Percentiles rank a stretch among this genome's conserved stretches.
Conservation (phyloP, 1,140 invertebrate species). For the Drosophila punjabiensis region DNA sequence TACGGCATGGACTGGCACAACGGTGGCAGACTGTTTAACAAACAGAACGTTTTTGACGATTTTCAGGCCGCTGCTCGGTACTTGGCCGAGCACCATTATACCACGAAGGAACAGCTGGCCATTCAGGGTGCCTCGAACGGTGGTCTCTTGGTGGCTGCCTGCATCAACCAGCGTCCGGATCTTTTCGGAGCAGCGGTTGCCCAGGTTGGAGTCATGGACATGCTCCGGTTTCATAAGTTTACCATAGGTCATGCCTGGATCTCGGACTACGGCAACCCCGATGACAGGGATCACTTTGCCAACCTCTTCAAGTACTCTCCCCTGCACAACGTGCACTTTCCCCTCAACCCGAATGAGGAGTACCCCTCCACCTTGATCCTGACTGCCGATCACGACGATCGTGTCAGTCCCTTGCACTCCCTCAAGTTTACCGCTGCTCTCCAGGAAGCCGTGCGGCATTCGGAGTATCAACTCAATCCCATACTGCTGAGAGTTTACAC, state of each 20-base stretch:
- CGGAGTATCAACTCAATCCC: constrained; percentile 92
- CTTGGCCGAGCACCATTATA: constrained; percentile 94
- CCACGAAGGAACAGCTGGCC: constrained; percentile 90
- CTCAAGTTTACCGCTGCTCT: constrained; percentile 97
- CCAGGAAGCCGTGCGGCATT: constrained; percentile 90
- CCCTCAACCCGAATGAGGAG: constrained; percentile 87
- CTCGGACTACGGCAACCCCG: constrained; percentile 97
- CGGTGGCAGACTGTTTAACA: constrained; percentile 94
- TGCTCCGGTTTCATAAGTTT: constrained; percentile 99
- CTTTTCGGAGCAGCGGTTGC: constrained; percentile 96
- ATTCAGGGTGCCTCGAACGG: constrained; percentile 99
- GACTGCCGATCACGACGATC: constrained; percentile 99
- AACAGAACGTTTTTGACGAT: constrained; percentile 99
- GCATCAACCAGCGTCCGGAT: constrained; percentile 97
- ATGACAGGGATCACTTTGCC: constrained; percentile 94
- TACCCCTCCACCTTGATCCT: constrained; percentile 96
- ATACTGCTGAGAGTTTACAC: constrained; percentile 96
- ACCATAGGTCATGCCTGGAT: constrained; percentile 99
- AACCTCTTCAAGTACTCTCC: constrained; percentile 97
- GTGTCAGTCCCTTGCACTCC: constrained; percentile 98
- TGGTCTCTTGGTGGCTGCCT: constrained; percentile 96
- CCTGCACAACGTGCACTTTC: constrained; percentile 95
- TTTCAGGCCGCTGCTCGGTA: constrained; percentile 97
- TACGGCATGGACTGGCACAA: constrained; percentile 99
- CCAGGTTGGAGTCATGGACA: constrained; percentile 98